Percentiles rank a stretch among this genome's conserved stretches.
phyloP scores from a whole-genome alignment of 1,140 invertebrate genomes.

The Frieseomelitta varia region DNA sequence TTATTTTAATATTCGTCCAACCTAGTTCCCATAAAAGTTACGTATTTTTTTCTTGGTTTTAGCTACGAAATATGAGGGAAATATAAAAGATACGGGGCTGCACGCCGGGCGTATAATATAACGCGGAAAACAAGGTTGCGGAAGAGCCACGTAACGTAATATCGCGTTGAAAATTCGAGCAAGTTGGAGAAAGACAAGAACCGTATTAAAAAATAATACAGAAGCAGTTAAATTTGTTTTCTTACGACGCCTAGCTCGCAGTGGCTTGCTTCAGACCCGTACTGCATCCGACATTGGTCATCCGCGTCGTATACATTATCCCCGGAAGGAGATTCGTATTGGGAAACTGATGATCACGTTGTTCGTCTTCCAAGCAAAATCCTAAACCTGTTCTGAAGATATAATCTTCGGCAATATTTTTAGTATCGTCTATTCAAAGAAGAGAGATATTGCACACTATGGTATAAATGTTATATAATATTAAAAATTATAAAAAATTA shows the following conservation, averaged over 20 bases:
- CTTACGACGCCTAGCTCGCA: conserved; percentile 55
- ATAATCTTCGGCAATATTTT: not conserved
- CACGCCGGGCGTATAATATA: conserved; percentile 14
- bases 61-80: conserved; percentile 31
- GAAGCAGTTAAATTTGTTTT: not conserved
- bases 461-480: too few species aligned
- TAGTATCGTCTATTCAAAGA: not conserved
- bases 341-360: conserved; percentile 64
- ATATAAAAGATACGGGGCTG: conserved; percentile 14
- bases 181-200: too few species aligned
- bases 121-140: conserved; percentile 11
- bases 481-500: too few species aligned
- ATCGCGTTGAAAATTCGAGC: not conserved
- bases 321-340: conserved; percentile 78
- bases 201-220: not conserved
- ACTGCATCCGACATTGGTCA: conserved; percentile 83
- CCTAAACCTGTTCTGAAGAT: conserved; percentile 42
- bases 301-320: conserved; percentile 84
- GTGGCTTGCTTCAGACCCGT: conserved; percentile 49
- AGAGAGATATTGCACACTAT: too few species aligned
- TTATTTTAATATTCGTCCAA: not conserved
- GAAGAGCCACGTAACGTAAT: conserved; percentile 23
- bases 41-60: not conserved
- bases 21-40: not conserved
- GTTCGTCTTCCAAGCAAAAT: conserved; percentile 47